Conservation (phyloP, 2,113 vertebrate species). For the Apodemus sylvaticus region DNA sequence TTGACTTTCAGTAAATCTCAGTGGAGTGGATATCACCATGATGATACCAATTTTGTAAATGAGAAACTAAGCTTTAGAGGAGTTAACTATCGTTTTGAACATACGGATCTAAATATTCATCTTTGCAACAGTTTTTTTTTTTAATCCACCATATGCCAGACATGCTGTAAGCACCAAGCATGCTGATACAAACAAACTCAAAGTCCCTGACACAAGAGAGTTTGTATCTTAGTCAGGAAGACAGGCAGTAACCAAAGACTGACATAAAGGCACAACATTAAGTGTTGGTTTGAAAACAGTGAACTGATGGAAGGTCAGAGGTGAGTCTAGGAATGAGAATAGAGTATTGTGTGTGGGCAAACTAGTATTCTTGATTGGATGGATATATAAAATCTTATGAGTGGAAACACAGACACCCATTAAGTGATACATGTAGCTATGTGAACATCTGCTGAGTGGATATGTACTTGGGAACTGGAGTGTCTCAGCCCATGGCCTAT, state of each 20-base stretch:
- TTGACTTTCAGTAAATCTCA: constrained; percentile 58
- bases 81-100: constrained; percentile 46
- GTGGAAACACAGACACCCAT: not conserved
- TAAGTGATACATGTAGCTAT: not conserved
- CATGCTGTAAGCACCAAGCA: not conserved
- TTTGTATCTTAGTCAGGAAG: not conserved
- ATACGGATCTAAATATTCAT: constrained; percentile 68
- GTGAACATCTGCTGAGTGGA: not conserved
- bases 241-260: not conserved
- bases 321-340: not conserved
- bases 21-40: constrained; percentile 3
- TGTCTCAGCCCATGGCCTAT: accelerated
- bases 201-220: not conserved
- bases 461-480: not conserved
- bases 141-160: not conserved
- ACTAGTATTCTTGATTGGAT: not conserved
- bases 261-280: not conserved
- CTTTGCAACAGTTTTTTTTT: constrained; percentile 5
- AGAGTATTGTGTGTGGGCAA: not conserved
- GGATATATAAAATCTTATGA: not conserved
- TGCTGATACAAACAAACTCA: constrained; percentile 4
- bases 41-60: constrained; percentile 56
- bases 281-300: not conserved
- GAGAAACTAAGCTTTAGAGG: constrained; percentile 30
- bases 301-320: not conserved